Percentiles rank a stretch among this genome's conserved stretches.
phyloP scores from a whole-genome alignment of 2,888 invertebrate species.

The Perizoma flavofasciatum region DNA sequence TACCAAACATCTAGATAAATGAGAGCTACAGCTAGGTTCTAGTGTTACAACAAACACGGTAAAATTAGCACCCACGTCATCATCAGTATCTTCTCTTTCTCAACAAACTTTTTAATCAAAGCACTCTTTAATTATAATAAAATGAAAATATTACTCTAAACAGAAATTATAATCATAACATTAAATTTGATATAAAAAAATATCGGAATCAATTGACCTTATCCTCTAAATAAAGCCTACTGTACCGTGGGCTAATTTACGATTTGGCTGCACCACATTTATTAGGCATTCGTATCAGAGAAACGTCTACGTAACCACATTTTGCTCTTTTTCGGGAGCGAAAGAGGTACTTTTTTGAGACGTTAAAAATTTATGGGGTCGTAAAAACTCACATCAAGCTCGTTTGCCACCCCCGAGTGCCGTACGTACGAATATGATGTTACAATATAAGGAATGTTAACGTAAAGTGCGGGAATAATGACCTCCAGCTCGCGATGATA shows the following conservation, averaged over 20 bases:
- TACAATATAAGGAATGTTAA: constrained; percentile 54
- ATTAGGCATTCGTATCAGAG: constrained; percentile 52
- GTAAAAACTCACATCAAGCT: constrained; percentile 69
- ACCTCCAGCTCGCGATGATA: constrained; percentile 22
- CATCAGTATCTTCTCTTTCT: no score
- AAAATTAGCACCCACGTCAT: no score
- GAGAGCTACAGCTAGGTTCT: no score
- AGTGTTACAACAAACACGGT: no score
- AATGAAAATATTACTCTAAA: no score
- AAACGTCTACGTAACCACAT: constrained; percentile 49
- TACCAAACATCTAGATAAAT: no score
- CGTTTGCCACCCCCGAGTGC: constrained; percentile 61
- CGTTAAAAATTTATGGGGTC: constrained; percentile 78
- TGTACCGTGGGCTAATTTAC: constrained; percentile 22
- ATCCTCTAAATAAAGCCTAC: constrained; percentile 16
- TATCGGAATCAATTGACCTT: constrained; percentile 18
- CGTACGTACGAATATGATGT: constrained; percentile 61
- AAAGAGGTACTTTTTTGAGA: constrained; percentile 68
- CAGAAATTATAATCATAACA: no score
- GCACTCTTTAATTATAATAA: no score
- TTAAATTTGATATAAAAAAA: constrained; percentile 8
- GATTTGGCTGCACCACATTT: constrained; percentile 31
- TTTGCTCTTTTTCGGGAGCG: constrained; percentile 55
- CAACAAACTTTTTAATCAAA: no score
- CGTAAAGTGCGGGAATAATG: constrained; percentile 46